Conservation (phyloP, 2,888 invertebrate species). For the Drosophila borborema region DNA sequence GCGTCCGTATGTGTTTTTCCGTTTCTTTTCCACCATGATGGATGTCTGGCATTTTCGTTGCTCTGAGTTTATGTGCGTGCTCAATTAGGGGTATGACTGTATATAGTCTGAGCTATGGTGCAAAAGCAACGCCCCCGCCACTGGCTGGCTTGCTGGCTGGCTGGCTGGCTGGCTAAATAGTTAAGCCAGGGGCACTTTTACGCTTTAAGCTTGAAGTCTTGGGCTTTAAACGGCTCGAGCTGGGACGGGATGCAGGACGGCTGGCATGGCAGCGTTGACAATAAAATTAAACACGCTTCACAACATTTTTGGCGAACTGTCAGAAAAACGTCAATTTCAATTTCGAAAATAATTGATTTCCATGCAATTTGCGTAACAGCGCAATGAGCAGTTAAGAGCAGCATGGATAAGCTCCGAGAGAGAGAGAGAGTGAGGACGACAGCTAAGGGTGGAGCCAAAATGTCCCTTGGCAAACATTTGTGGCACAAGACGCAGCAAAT, state of each 20-base stretch:
- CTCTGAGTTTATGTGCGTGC: slow-evolving; percentile 63
- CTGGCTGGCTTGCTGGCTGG: no score
- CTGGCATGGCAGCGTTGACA: slow-evolving; percentile 48
- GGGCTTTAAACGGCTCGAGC: slow-evolving; percentile 34
- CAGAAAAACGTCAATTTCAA: slow-evolving; percentile 82
- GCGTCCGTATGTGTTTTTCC: slow-evolving; percentile 1
- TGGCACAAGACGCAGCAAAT: background rate
- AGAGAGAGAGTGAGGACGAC: no score
- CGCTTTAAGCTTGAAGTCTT: slow-evolving; percentile 15
- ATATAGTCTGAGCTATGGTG: slow-evolving; percentile 21
- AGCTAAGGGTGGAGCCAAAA: no score
- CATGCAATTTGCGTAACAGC: slow-evolving; percentile 75
- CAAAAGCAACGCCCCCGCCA: slow-evolving; percentile 2
- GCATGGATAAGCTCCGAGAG: background rate
- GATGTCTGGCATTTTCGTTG: slow-evolving; percentile 50
- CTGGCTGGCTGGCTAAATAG: no score
- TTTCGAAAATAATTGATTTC: slow-evolving; percentile 82
- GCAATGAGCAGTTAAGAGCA: slow-evolving; percentile 67
- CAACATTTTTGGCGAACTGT: slow-evolving; percentile 75
- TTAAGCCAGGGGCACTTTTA: background rate
- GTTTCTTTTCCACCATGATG: slow-evolving; percentile 34
- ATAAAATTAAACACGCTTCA: slow-evolving; percentile 76
- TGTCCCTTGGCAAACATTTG: no score
- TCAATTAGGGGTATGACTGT: slow-evolving; percentile 62
- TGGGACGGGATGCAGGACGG: background rate